Conservation (phyloP, 2,113 vertebrate genomes). For the Nerophis lumbriciformis region DNA sequence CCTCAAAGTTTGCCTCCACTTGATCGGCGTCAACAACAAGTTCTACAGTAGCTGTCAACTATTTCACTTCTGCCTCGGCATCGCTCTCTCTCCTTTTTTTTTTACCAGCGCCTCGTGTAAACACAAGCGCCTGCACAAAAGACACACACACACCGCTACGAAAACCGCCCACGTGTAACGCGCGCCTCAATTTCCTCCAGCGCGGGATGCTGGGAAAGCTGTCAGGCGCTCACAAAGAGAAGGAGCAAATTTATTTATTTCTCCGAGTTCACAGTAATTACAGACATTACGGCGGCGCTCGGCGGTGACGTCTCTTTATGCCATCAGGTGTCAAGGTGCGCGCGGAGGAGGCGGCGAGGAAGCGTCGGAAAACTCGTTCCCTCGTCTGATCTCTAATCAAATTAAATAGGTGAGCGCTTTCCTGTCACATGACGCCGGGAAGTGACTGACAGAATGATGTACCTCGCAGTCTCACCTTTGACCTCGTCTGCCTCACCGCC, state of each 20-base stretch:
- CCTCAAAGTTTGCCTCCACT: background rate
- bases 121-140: constrained; percentile 6
- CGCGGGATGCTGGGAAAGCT: constrained; percentile 3
- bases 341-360: background rate
- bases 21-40: constrained; percentile 6
- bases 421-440: background rate
- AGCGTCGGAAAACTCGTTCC: background rate
- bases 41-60: background rate
- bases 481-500: background rate
- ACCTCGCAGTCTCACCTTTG: background rate
- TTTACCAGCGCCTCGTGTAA: background rate
- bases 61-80: background rate
- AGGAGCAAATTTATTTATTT: constrained; percentile 9
- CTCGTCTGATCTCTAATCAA: constrained; percentile 4
- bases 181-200: constrained; percentile 2
- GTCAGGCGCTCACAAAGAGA: constrained; percentile 5
- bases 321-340: constrained; percentile 4
- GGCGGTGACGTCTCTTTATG: constrained; percentile 4
- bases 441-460: background rate
- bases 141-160: background rate
- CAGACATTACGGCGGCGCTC: background rate
- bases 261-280: constrained; percentile 11
- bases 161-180: constrained; percentile 1
- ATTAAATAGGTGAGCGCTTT: constrained; percentile 2
- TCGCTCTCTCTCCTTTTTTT: background rate